These are phyloP conservation scores for Remorina albescens DNA, from an alignment of 2,797 vertebrate species.

Conservation along the genomic window DNA sequence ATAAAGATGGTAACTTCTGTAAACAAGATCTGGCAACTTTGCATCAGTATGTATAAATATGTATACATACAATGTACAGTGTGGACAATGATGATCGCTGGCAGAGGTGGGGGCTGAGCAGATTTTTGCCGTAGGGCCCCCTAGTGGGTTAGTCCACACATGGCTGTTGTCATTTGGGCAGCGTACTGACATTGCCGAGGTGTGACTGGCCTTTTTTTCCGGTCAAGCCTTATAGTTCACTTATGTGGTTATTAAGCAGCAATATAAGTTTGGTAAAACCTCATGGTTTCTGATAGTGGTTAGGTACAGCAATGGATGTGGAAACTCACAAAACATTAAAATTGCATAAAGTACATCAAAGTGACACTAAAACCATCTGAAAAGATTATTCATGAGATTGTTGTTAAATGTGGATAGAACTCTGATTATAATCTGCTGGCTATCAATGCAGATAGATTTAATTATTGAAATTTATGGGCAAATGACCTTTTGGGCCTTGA, in stretches of 20 bases:
- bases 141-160: conserved; percentile 24
- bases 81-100: background rate
- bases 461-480: background rate
- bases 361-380: background rate
- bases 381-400: background rate
- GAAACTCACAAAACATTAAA: background rate
- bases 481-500: background rate
- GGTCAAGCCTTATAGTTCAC: background rate
- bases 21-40: background rate
- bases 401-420: background rate
- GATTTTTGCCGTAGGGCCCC: background rate
- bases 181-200: background rate
- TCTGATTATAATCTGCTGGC: background rate
- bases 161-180: background rate
- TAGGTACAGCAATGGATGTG: background rate
- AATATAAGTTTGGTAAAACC: background rate
- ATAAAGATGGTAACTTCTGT: background rate
- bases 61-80: background rate
- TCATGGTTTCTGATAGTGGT: background rate
- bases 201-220: background rate
- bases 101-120: background rate
- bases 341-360: background rate
- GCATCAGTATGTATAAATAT: background rate
- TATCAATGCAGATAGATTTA: background rate
- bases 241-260: background rate